Evolutionary conservation across 1,140 invertebrate genomes (phyloP).

Genomic region (Ostrea denselamellosa): DNA sequence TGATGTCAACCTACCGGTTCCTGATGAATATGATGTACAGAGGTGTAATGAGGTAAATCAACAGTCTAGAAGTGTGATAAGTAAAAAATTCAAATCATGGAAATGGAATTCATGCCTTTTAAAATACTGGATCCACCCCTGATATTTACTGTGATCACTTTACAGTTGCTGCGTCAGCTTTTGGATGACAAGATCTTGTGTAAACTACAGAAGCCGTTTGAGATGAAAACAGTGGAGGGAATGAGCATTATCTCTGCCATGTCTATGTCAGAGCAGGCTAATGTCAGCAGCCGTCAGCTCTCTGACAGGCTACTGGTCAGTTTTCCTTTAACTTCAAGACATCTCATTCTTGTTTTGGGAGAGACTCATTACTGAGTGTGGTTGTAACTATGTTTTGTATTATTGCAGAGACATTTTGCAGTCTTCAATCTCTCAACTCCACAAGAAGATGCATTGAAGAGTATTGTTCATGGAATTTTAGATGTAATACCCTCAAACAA

Average conservation of each 20-base stretch:
- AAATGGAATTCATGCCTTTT: not conserved
- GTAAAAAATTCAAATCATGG: not conserved
- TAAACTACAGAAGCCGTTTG: constrained; percentile 77
- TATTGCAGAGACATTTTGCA: constrained; percentile 77
- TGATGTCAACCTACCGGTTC: constrained; percentile 76
- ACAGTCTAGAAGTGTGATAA: not conserved
- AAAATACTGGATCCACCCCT: not conserved
- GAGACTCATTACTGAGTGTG: not conserved
- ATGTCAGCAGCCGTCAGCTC: constrained; percentile 65
- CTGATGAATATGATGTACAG: constrained; percentile 72
- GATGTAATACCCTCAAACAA: constrained; percentile 65
- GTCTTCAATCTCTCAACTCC: constrained; percentile 75
- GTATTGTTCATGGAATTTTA: constrained; percentile 75
- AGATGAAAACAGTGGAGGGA: constrained; percentile 75
- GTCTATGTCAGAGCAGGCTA: constrained; percentile 73
- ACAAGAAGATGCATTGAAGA: constrained; percentile 71
- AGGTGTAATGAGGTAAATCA: constrained; percentile 75
- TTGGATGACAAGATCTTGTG: constrained; percentile 76
- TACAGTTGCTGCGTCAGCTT: constrained; percentile 75
- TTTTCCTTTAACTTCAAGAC: not conserved
- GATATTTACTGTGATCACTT: constrained; percentile 48
- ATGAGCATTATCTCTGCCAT: constrained; percentile 74
- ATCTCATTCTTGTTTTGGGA: not conserved
- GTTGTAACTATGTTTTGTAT: not conserved
- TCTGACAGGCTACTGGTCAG: constrained; percentile 75